A percentile compares a stretch with the other conserved stretches of the same genome.
Evolutionary conservation across 2,113 vertebrate genomes (phyloP).

Genomic region (Epinephelus moara): DNA sequence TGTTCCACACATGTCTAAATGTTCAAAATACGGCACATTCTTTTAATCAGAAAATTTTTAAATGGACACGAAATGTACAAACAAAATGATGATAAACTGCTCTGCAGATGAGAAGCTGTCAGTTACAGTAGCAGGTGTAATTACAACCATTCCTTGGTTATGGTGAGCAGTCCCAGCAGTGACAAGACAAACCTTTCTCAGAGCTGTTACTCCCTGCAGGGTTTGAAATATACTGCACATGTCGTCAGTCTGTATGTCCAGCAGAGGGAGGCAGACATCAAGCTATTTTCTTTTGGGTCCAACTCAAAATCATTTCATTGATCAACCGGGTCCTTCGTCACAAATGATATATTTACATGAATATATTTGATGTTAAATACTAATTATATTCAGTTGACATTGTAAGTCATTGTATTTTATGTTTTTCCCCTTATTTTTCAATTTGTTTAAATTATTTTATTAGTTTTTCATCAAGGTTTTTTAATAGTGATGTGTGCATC

Average conservation of each 20-base stretch:
- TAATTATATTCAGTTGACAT: neutral
- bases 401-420: neutral
- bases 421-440: too few species aligned
- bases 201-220: neutral
- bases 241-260: constrained; percentile 21
- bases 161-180: too few species aligned
- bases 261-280: constrained; percentile 64
- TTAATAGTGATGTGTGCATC: neutral
- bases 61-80: neutral
- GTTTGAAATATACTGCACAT: neutral
- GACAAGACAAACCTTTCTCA: too few species aligned
- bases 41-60: too few species aligned
- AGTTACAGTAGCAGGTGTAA: neutral
- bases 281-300: neutral
- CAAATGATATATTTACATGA: neutral
- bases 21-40: too few species aligned
- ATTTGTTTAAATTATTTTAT: neutral
- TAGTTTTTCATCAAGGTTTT: neutral
- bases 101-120: neutral
- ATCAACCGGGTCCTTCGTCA: neutral
- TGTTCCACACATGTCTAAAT: too few species aligned
- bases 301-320: neutral
- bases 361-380: neutral
- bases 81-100: neutral
- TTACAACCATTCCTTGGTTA: too few species aligned